Evolutionary conservation across 2,797 vertebrate genomes (phyloP), one percentile per base, ranked within the genome.

Genomic region (Hippocampus kuda): DNA sequence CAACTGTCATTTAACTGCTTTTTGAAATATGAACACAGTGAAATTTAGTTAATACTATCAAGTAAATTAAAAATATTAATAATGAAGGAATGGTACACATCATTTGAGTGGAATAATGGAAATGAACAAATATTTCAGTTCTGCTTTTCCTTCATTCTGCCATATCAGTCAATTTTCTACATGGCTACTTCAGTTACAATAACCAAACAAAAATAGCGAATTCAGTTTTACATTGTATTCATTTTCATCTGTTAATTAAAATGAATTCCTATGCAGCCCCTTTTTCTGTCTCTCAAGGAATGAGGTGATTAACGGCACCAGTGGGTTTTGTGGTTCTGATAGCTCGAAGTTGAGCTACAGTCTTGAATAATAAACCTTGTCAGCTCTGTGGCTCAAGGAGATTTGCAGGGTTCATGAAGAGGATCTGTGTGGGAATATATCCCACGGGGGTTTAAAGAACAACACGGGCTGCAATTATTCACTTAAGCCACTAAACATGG

Each of bases 321-420:
- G 79, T 77, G 79, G 34, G 81, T 65, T 48, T 65, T 65, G 63
- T 75, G 81, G 76, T 83, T 80, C 80, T 80, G 82, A 80, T 81
- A 66, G 81, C 84, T 85, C 83, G 78, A 85, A 85, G 76, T 30
- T 18, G 79, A 72, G 83, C 87, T 86, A 75, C 77, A 74, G 84
- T 84, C 83, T 66, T 76, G 44, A 83, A 85, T 83, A 88, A 87
- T 83, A 87, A 84, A 76, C 79, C 82, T 81, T 76, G 77, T 86
- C 79, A 87, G 80, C 86, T 87, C 80, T 83, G 73, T 76, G 78
- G 79, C 82, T 85, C 79, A 71, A 70, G 75, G 71, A 83, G 77
- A 70, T 82, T 84, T 77, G 73, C 71, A 59, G 68, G 79, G 79
- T 78, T 83, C 69, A 70, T 53, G 41, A 68, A 72, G 70, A 73